Conservation (phyloP, 2,888 invertebrate genomes). For the Ormyrus nitidulus region DNA sequence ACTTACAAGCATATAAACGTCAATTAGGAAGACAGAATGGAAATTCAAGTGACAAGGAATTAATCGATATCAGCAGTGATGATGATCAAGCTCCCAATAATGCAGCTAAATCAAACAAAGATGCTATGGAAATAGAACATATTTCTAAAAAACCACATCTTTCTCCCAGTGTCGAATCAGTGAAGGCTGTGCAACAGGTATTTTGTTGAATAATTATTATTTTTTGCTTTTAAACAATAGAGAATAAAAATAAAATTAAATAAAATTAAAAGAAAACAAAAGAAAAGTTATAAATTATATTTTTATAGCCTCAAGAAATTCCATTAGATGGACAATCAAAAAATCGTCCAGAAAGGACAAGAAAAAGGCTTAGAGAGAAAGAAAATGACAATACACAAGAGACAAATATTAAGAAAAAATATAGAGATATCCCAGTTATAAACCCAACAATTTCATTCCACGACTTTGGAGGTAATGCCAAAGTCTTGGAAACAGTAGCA, state of each 20-base stretch:
- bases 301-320: constrained; percentile 25
- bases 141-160: constrained; percentile 41
- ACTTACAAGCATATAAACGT: constrained; percentile 77
- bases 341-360: constrained; percentile 56
- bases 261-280: no score
- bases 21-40: constrained; percentile 66
- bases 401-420: constrained; percentile 65
- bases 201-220: constrained; percentile 9
- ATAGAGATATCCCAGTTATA: constrained; percentile 69
- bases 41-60: constrained; percentile 81
- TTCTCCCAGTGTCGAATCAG: constrained; percentile 19
- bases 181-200: constrained; percentile 19
- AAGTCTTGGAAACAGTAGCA: constrained; percentile 83
- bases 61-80: constrained; percentile 88
- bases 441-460: constrained; percentile 80
- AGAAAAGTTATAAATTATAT: neutral
- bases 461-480: constrained; percentile 89
- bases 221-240: neutral
- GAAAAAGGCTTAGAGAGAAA: constrained; percentile 73
- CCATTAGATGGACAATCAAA: constrained; percentile 15
- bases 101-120: constrained; percentile 13
- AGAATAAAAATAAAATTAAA: no score
- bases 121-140: constrained; percentile 48
- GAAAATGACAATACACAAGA: constrained; percentile 75
- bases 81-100: constrained; percentile 74